These are phyloP conservation scores for Formica aserva DNA, from an alignment of 2,888 invertebrate species.

Conservation along the genomic window DNA sequence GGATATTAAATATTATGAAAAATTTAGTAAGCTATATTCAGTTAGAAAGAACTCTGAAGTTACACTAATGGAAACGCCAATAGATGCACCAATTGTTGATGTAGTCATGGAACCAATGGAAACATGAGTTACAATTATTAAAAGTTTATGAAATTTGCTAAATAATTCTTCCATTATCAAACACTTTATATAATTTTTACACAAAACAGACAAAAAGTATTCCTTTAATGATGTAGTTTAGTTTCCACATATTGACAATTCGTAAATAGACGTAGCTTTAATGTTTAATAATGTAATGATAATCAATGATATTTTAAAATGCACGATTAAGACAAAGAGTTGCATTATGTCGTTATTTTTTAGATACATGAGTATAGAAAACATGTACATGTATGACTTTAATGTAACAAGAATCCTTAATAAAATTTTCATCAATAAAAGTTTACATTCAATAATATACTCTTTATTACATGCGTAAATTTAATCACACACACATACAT, in stretches of 20 bases:
- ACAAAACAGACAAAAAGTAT: constrained; percentile 9
- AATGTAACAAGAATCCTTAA: constrained; percentile 17
- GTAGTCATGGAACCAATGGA: constrained; percentile 81
- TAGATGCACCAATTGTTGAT: constrained; percentile 76
- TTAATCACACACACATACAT: background rate
- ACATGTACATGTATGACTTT: constrained; percentile 1
- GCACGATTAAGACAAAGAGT: background rate
- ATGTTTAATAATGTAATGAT: background rate
- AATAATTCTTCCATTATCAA: constrained; percentile 65
- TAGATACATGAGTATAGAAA: background rate
- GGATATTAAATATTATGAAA: constrained; percentile 93
- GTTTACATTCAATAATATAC: background rate
- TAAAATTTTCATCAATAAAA: constrained; percentile 17
- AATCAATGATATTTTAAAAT: constrained; percentile 24
- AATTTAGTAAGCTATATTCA: constrained; percentile 90
- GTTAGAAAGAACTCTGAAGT: constrained; percentile 86
- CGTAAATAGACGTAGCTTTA: background rate
- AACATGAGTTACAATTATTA: constrained; percentile 65
- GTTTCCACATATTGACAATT: constrained; percentile 44
- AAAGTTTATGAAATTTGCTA: constrained; percentile 11
- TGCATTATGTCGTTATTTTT: constrained; percentile 6
- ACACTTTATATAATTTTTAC: constrained; percentile 26
- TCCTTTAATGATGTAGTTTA: constrained; percentile 26
- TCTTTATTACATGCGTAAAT: background rate
- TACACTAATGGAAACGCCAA: constrained; percentile 87